Evolutionary conservation across 2,113 vertebrate genomes (phyloP), one percentile per base, ranked within the genome.

Genomic region (Acrocephalus arundinaceus): DNA sequence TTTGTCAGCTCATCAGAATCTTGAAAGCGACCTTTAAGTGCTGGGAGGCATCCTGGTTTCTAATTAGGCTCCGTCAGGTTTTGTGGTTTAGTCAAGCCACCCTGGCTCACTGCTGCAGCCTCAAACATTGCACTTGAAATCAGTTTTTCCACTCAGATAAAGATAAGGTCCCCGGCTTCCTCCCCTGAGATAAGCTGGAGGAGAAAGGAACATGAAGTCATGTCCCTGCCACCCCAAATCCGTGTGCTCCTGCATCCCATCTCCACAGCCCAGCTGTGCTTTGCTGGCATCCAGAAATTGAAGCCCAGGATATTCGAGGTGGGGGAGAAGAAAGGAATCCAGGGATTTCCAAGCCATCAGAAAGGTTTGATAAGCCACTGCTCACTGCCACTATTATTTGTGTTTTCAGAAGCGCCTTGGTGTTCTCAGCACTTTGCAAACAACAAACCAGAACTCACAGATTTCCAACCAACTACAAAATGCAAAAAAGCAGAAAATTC

Each of bases 1-100:
- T 96, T 85, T 95, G 85, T 94, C 93, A 94, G 81, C 45, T 89
- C 92, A 78, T 95, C 95, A 78, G 24, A 63, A 78, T 72, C 95
- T 91, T 85, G 75, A 95, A 94, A 95, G 93, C 74, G 89, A 71
- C 48, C 77, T 63, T 63, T 75, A 87, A 89, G 81, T 57, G 90
- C 95, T 82, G 70, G 77, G 87, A 95, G 85, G 81, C 73, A 87
- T 74, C 73, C 23, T 78, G 89, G 20, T 52, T 73, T 80, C 85
- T 88, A 85, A 90, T 92, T 61, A 95, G 75, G 81, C 78, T 85
- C 85, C n/a, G 57, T 39, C 85, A 85, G 75, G 77, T 73, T 85
- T 41, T 58, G 88, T 65, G 85, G 87, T 71, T 80, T 18, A 84
- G 76, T 51, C 59, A 23, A 78, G 75, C 39, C 63, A 80, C 59